phyloP scores from a whole-genome alignment of 2,888 invertebrate genomes.

The Cybosia mesomella region DNA sequence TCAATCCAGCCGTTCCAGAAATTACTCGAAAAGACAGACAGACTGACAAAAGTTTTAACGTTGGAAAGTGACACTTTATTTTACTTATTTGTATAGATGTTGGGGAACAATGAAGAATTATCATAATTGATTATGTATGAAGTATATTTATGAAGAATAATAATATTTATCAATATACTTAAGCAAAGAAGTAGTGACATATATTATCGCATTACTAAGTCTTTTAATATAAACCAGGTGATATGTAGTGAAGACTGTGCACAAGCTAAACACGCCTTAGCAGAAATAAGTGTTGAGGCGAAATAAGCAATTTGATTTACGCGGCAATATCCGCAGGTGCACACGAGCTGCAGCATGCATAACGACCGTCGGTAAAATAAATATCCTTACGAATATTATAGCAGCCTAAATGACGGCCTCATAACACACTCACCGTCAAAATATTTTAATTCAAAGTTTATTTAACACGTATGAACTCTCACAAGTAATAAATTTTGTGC shows the following conservation, averaged over 20 bases:
- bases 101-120: neutral
- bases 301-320: conserved; percentile 83
- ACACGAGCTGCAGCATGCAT: conserved; percentile 65
- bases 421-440: conserved; percentile 55
- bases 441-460: conserved; percentile 66
- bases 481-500: conserved; percentile 52
- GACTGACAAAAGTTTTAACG: too few species aligned
- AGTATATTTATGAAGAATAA: too few species aligned
- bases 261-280: conserved; percentile 46
- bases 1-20: too few species aligned
- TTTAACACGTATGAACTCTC: conserved; percentile 52
- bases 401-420: conserved; percentile 57
- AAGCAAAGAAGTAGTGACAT: conserved; percentile 20
- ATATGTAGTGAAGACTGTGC: conserved; percentile 21
- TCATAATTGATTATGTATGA: too few species aligned
- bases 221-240: conserved; percentile 24
- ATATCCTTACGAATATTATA: conserved; percentile 61
- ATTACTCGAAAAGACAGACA: too few species aligned
- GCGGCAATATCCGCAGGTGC: conserved; percentile 82
- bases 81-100: too few species aligned
- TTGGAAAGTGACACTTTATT: too few species aligned
- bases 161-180: conserved; percentile 11
- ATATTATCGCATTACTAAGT: conserved; percentile 13
- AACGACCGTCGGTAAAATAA: conserved; percentile 49
- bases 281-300: conserved; percentile 70